These are phyloP conservation scores for Drosophila lutescens DNA, from an alignment of 2,888 invertebrate genomes.

Conservation along the genomic window DNA sequence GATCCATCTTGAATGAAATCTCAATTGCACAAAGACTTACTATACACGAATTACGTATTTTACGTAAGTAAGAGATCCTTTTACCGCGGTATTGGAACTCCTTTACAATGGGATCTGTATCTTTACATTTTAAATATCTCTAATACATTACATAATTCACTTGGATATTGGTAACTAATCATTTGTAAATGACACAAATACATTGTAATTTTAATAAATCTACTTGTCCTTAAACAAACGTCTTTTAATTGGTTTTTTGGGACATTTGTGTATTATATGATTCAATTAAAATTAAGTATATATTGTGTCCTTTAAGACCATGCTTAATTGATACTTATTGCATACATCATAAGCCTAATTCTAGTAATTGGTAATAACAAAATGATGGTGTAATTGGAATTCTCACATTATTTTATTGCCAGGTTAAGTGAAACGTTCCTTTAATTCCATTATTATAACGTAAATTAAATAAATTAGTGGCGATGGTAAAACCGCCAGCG, in stretches of 20 bases:
- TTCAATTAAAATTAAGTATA: too few species aligned
- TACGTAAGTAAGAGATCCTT: not conserved
- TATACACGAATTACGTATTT: not conserved
- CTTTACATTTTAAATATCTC: constrained; percentile 5
- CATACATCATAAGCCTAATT: constrained; percentile 2
- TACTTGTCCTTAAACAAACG: constrained; percentile 5
- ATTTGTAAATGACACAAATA: constrained; percentile 33
- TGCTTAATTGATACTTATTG: too few species aligned
- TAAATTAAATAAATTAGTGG: not conserved
- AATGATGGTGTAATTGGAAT: not conserved
- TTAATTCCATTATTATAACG: not conserved
- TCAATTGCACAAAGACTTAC: constrained; percentile 16
- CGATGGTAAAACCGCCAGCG: constrained; percentile 35
- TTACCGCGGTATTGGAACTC: not conserved
- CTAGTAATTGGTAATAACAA: not conserved
- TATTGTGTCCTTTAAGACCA: too few species aligned
- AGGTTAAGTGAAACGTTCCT: not conserved
- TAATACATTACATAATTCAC: constrained; percentile 1
- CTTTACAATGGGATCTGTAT: constrained; percentile 2
- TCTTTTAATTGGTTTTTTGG: not conserved
- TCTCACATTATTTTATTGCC: not conserved
- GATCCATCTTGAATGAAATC: constrained; percentile 16
- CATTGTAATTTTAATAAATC: constrained; percentile 24
- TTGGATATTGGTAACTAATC: constrained; percentile 16
- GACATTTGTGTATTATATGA: too few species aligned